phyloP scores from a whole-genome alignment of 2,113 vertebrate species.

The Coturnix japonica region DNA sequence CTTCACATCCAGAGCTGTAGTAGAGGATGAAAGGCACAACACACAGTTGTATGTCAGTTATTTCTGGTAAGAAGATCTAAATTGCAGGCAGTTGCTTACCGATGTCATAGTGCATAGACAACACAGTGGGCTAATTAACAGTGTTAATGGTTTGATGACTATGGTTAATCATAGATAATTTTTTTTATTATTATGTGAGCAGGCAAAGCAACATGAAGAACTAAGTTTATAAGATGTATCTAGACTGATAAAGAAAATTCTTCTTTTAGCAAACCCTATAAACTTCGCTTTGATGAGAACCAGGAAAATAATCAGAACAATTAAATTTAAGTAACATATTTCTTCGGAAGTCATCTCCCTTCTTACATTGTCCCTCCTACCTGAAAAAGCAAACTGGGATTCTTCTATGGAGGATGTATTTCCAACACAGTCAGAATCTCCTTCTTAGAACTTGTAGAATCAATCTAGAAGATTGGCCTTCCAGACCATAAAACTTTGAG shows the following conservation, averaged over 20 bases:
- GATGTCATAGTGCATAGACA: neutral
- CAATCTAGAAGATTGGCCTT: neutral
- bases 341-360: neutral
- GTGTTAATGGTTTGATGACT: neutral
- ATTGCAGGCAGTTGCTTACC: neutral
- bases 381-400: neutral
- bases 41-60: neutral
- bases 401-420: neutral
- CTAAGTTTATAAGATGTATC: neutral
- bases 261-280: neutral
- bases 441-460: neutral
- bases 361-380: neutral
- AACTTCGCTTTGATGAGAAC: neutral
- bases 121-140: neutral
- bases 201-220: neutral
- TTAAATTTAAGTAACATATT: neutral
- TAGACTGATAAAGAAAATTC: neutral
- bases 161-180: neutral
- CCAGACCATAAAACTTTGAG: neutral
- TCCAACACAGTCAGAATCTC: accelerated
- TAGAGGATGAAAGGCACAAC: neutral
- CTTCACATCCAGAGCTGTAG: neutral
- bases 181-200: neutral
- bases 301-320: neutral
- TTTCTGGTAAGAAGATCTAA: neutral